Evolutionary conservation across 2,797 vertebrate genomes (phyloP).

Genomic region (Crenuchus spilurus): DNA sequence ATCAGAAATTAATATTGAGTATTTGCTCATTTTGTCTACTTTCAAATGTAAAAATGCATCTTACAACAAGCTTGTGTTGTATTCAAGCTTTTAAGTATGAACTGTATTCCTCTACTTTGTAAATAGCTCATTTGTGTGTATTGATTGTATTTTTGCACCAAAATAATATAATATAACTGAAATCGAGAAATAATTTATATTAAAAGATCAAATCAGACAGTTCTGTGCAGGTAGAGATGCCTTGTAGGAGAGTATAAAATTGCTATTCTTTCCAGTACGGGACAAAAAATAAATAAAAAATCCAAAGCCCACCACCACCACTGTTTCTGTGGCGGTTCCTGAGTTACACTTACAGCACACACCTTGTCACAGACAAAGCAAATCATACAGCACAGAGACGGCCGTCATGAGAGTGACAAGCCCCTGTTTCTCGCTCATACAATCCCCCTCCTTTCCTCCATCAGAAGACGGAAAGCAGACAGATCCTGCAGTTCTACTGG

Average conservation of each 20-base stretch:
- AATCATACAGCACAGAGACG: slow-evolving; percentile 36
- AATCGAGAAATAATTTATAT: no score
- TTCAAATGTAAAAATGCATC: no score
- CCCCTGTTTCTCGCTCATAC: not conserved
- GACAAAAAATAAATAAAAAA: not conserved
- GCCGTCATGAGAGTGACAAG: slow-evolving; percentile 39
- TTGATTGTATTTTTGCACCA: no score
- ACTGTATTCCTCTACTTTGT: no score
- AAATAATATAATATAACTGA: no score
- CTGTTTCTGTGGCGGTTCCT: not conserved
- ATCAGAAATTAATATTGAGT: no score
- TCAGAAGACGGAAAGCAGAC: not conserved
- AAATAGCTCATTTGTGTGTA: no score
- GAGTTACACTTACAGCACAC: slow-evolving; percentile 14
- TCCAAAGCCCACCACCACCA: not conserved
- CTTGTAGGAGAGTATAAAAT: not conserved
- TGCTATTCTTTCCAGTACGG: not conserved
- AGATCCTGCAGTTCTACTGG: slow-evolving; percentile 53
- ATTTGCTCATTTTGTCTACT: no score
- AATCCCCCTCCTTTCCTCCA: not conserved
- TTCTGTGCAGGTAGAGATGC: not conserved
- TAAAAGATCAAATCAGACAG: not conserved
- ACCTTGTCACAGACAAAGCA: slow-evolving; percentile 49
- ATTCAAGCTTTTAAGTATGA: no score
- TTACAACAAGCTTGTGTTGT: no score